These are phyloP conservation scores for Solea senegalensis DNA, from an alignment of 2,113 vertebrate genomes.

Conservation along the genomic window DNA sequence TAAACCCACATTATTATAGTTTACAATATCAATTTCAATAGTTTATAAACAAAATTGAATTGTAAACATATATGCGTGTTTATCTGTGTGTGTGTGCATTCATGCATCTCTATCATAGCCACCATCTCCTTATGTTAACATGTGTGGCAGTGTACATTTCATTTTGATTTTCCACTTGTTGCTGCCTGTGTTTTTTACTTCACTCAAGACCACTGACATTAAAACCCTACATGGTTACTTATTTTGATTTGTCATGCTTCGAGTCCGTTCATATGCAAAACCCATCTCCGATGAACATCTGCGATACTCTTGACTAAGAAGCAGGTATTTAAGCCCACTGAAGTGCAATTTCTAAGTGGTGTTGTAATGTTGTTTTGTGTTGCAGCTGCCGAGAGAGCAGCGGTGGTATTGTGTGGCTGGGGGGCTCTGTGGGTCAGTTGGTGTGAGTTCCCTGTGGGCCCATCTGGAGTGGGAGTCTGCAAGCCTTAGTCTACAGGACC, in stretches of 20 bases:
- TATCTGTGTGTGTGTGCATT: not conserved
- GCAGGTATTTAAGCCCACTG: conserved; percentile 56
- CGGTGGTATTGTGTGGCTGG: conserved; percentile 62
- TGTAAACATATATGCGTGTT: not conserved
- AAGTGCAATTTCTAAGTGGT: conserved; percentile 57
- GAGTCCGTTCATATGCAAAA: conserved; percentile 63
- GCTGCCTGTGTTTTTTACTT: conserved; percentile 11
- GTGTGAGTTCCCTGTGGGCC: conserved; percentile 65
- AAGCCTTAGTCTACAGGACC: conserved; percentile 46
- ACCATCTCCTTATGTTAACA: conserved; percentile 11
- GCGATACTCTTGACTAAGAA: conserved; percentile 52
- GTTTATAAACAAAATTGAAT: not conserved
- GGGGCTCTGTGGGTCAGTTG: conserved; percentile 61
- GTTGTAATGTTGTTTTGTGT: conserved; percentile 58
- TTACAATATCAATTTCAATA: not conserved
- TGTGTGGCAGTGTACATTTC: conserved; percentile 11
- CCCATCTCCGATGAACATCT: conserved; percentile 62
- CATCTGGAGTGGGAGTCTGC: conserved; percentile 73
- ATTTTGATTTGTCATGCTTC: conserved; percentile 62
- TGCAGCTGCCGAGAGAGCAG: conserved; percentile 70
- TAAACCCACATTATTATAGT: conserved; percentile 5
- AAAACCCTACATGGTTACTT: conserved; percentile 48
- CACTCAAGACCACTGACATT: conserved; percentile 50
- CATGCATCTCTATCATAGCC: not conserved
- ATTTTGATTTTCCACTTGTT: conserved; percentile 21